Percentiles rank a stretch among this genome's conserved stretches.
phyloP scores from a whole-genome alignment of 2,113 vertebrate genomes.

The Myotis davidii region DNA sequence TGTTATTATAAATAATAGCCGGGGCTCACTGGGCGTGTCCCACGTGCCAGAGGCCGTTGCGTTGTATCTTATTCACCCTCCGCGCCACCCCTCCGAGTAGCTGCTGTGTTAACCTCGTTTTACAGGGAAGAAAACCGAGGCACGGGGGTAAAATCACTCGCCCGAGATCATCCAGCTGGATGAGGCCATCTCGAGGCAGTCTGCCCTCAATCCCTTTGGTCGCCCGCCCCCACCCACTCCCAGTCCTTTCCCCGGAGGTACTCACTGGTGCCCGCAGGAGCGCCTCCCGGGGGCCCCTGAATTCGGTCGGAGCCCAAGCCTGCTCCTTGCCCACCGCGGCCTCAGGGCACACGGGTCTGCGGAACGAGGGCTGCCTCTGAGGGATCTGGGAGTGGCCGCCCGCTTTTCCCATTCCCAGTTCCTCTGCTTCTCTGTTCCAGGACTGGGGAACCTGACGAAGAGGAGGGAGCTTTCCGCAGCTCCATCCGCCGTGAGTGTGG shows the following conservation, averaged over 20 bases:
- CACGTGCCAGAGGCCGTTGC: background rate
- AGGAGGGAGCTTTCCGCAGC: conserved; percentile 83
- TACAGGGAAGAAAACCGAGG: conserved; percentile 28
- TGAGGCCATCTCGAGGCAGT: background rate
- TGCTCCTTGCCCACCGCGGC: background rate
- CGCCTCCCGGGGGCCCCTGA: background rate
- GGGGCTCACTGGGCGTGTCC: background rate
- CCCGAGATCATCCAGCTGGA: background rate
- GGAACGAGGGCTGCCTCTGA: background rate
- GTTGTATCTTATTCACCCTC: background rate
- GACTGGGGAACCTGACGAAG: conserved; percentile 82
- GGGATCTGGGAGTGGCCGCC: background rate
- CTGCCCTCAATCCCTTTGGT: background rate
- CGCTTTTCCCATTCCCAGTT: background rate
- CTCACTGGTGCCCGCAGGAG: background rate
- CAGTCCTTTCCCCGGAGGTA: background rate
- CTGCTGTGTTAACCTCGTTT: background rate
- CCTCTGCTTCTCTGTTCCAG: conserved; percentile 57
- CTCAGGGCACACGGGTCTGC: background rate
- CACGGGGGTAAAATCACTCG: background rate
- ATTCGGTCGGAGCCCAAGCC: no score
- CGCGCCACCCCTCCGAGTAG: background rate
- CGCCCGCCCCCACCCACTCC: background rate
- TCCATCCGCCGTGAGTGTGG: conserved; percentile 84
- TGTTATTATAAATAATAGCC: background rate